Evolutionary conservation across 2,888 invertebrate species (phyloP).

Genomic region (Tubulanus polymorphus): DNA sequence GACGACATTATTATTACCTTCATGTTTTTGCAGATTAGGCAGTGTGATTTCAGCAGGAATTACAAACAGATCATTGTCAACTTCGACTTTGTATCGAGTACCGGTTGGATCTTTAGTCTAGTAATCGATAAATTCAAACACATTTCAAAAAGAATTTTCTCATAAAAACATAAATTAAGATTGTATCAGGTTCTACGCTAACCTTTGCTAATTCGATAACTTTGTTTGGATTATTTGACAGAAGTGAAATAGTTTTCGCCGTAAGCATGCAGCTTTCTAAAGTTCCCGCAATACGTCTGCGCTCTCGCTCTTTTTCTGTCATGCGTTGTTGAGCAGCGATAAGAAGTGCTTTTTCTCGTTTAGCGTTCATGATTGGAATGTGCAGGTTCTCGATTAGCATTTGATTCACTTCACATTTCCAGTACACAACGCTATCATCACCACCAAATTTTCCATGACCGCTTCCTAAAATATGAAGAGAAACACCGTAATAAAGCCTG

Average conservation of each 20-base stretch:
- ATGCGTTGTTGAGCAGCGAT: constrained; percentile 48
- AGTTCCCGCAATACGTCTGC: constrained; percentile 46
- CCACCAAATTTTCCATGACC: constrained; percentile 39
- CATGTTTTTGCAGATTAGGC: constrained; percentile 15
- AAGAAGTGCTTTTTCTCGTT: constrained; percentile 42
- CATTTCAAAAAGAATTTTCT: too few species aligned
- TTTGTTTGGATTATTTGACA: constrained; percentile 31
- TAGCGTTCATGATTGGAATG: constrained; percentile 42
- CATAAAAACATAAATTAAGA: neutral
- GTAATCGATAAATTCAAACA: constrained; percentile 12
- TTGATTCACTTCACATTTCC: constrained; percentile 48
- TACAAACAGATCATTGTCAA: constrained; percentile 38
- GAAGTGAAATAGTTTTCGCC: constrained; percentile 34
- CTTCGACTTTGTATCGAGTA: constrained; percentile 33
- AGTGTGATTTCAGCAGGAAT: constrained; percentile 34
- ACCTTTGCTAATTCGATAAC: constrained; percentile 33
- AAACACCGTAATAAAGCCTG: neutral
- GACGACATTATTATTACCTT: neutral
- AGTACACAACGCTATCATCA: constrained; percentile 44
- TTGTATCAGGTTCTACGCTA: constrained; percentile 7
- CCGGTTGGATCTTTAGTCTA: constrained; percentile 24
- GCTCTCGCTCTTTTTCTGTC: constrained; percentile 42
- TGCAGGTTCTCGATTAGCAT: constrained; percentile 38
- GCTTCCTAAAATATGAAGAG: constrained; percentile 23
- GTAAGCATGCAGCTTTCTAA: constrained; percentile 38